A percentile compares a stretch with the other conserved stretches of the same genome.
Evolutionary conservation across 2,888 invertebrate species (phyloP).

Genomic region (Elegia similella): DNA sequence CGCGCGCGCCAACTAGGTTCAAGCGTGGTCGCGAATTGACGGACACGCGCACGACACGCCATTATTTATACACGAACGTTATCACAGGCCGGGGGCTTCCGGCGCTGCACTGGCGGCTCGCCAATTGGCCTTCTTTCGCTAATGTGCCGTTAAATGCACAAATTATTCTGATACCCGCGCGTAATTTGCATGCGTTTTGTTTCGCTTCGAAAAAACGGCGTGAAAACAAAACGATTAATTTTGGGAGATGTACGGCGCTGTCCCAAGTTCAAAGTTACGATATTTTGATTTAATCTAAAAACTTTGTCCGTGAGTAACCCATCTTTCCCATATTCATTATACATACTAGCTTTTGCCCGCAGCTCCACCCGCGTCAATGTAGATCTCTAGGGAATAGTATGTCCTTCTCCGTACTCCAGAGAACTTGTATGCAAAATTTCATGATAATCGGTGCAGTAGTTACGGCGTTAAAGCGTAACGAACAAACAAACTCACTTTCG

Average conservation of each 20-base stretch:
- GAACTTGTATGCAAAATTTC: too few relatives aligned
- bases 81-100: slow-evolving; percentile 38
- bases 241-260: slow-evolving; percentile 12
- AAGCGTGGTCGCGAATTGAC: slow-evolving; percentile 6
- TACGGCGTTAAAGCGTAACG: too few relatives aligned
- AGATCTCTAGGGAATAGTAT: too few relatives aligned
- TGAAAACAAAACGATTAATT: slow-evolving; percentile 44
- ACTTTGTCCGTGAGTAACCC: too few relatives aligned
- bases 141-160: slow-evolving; percentile 53
- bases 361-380: too few relatives aligned
- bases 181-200: slow-evolving; percentile 52
- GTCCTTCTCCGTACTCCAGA: too few relatives aligned
- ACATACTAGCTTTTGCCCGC: too few relatives aligned
- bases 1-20: slow-evolving; percentile 8
- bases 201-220: slow-evolving; percentile 42
- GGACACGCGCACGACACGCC: not conserved
- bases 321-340: too few relatives aligned
- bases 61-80: not conserved
- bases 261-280: not conserved
- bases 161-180: slow-evolving; percentile 48
- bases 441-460: too few relatives aligned
- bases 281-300: not conserved
- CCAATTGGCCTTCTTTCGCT: slow-evolving; percentile 64
- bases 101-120: slow-evolving; percentile 58
- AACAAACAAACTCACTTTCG: too few relatives aligned